Evolutionary conservation across 2,113 vertebrate genomes (phyloP).

Genomic region (Opisthocomus hoazin): DNA sequence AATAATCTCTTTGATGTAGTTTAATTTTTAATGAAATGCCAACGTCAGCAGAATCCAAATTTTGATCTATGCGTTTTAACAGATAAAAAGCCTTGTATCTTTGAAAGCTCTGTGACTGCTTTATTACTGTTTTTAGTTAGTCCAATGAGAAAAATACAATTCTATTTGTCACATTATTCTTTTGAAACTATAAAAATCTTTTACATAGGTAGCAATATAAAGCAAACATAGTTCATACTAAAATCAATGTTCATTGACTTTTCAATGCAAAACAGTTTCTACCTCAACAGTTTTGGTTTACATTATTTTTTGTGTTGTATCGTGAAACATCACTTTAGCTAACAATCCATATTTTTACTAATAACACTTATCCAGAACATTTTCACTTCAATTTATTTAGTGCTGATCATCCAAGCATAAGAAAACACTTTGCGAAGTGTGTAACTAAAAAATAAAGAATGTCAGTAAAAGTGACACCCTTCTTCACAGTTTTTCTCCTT

Average conservation of each 20-base stretch:
- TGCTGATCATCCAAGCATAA: not conserved
- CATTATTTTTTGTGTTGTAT: not conserved
- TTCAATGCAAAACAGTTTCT: slow-evolving; percentile 19
- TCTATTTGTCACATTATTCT: not conserved
- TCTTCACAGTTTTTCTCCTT: not conserved
- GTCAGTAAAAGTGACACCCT: not conserved
- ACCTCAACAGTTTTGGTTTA: not conserved
- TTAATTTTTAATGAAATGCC: not conserved
- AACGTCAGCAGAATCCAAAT: not conserved
- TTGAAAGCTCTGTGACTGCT: not conserved
- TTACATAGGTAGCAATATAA: not conserved
- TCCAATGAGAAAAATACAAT: not conserved
- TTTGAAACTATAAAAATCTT: slow-evolving; percentile 14
- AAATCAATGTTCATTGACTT: slow-evolving; percentile 56
- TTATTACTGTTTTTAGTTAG: not conserved
- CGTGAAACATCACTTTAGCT: not conserved
- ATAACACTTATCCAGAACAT: not conserved
- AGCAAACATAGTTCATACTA: slow-evolving; percentile 1
- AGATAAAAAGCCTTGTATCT: not conserved
- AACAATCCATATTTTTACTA: slow-evolving; percentile 9
- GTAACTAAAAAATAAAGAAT: not conserved
- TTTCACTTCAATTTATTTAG: slow-evolving; percentile 1
- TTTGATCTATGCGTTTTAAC: not conserved
- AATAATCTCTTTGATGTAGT: not conserved
- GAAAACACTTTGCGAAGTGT: not conserved